Evolutionary conservation across 64 coral and sea anemone species (phyloP).

Genomic region (Stichodactyla helianthus): DNA sequence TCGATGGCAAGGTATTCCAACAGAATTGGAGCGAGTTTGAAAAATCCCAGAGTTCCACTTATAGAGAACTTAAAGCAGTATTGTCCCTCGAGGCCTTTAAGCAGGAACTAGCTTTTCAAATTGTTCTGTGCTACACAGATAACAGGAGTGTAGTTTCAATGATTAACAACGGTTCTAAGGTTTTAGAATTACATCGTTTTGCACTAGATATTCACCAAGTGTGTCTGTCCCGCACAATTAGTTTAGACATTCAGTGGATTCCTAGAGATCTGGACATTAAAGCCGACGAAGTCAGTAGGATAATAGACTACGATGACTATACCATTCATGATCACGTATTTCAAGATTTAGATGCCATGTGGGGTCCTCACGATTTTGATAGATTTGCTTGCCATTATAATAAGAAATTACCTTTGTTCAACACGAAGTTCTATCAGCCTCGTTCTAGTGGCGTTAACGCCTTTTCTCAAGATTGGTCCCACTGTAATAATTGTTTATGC

Average conservation of each 20-base stretch:
- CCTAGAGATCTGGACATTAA: background rate
- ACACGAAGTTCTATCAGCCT: conserved; percentile 26
- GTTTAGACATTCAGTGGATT: conserved; percentile 31
- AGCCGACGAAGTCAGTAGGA: background rate
- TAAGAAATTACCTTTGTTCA: conserved; percentile 24
- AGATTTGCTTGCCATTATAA: conserved; percentile 56
- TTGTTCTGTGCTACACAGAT: conserved; percentile 17
- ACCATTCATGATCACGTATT: background rate
- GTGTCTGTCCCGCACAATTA: conserved; percentile 8
- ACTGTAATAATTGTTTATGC: background rate
- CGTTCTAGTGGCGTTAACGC: conserved; percentile 25
- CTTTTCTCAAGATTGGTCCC: conserved; percentile 47
- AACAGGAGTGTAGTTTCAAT: conserved; percentile 46
- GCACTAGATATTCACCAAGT: conserved; percentile 11
- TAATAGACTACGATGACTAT: conserved; percentile 42
- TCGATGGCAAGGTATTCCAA: background rate
- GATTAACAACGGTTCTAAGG: conserved; percentile 7
- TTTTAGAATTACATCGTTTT: conserved; percentile 23
- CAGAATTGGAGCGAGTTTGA: conserved; percentile 28
- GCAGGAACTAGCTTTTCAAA: background rate
- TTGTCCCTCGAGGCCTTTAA: conserved; percentile 36
- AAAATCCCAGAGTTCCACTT: conserved; percentile 21
- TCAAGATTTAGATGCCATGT: background rate
- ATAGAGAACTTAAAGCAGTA: conserved; percentile 27
- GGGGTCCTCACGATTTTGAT: conserved; percentile 20